Evolutionary conservation across 2,797 vertebrate genomes (phyloP), one percentile per base, ranked within the genome.

Genomic region (Thaleichthys pacificus): DNA sequence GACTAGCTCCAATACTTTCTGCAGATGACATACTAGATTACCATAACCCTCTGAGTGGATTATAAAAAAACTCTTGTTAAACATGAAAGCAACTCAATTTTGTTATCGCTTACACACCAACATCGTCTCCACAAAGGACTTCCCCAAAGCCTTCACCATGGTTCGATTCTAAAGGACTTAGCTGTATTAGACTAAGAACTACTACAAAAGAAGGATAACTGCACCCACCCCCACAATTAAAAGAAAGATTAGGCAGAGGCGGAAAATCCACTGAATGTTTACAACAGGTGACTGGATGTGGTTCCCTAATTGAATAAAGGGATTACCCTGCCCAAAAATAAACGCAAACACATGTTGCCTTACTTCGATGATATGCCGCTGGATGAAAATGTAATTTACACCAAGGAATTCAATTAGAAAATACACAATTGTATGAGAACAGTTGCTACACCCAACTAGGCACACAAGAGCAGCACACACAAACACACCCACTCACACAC

Each of bases 141-240:
- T 85, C 80, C 78, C 82, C 71, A 82, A 85, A 88, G 86, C 88
- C 77, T 86, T 87, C 83, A 79, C 73, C 83, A 86, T 87, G 86
- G 86, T 89, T 91, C 83, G 71, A 83, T 89, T 86, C 80, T 88
- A 89, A 90, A 84, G 89, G 85, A 87, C 87, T 91, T 88, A 91
- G 84, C 76, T 72, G 88, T 82, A 88, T 90, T 90, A 90, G 85
- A 85, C 79, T 78, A 74, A 82, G 77, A 86, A 77, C 76, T 78
- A 77, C 69, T 76, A 89, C 84, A 89, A 90, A 88, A 85, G 77
- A 80, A 84, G 86, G 83, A 87, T 86, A 82, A 77, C 79, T 75
- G 79, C 70, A 74, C 78, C 84, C 82, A 82, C 79, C 75, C 82
- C 78, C 84, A 87, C 89, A 89, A 89, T 91, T 89, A 90, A 86